Evolutionary conservation across 2,113 vertebrate genomes (phyloP).

Genomic region (Phyllostomus discolor): DNA sequence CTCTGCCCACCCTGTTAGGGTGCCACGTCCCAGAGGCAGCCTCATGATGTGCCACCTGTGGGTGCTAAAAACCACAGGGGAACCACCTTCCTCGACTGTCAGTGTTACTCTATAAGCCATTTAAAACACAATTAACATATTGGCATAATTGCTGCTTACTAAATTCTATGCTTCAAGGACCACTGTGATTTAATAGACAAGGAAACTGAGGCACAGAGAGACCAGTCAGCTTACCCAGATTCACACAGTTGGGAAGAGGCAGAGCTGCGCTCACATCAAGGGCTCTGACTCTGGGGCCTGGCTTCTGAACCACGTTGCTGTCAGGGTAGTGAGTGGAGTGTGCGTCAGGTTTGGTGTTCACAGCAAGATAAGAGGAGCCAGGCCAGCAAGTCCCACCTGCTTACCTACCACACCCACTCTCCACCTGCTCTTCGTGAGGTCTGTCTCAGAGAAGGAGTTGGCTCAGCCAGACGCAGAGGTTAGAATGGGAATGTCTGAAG

Average conservation of each 20-base stretch:
- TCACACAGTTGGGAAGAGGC: background rate
- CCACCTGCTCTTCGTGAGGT: background rate
- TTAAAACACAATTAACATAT: background rate
- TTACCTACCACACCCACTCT: background rate
- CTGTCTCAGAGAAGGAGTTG: background rate
- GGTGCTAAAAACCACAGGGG: background rate
- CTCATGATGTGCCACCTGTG: background rate
- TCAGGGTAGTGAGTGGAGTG: background rate
- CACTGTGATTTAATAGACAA: background rate
- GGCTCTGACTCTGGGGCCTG: background rate
- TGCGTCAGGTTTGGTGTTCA: fast-evolving
- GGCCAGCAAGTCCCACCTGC: background rate
- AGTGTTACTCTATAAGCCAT: background rate
- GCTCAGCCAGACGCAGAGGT: background rate
- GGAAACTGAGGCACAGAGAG: background rate
- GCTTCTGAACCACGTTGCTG: background rate
- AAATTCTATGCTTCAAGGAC: background rate
- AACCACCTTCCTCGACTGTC: background rate
- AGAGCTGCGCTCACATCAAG: background rate
- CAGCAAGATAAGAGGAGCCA: background rate
- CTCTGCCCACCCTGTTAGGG: background rate
- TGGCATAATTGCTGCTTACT: background rate
- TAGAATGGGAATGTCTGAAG: fast-evolving
- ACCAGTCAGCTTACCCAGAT: too few relatives aligned
- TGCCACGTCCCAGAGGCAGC: background rate